These are phyloP conservation scores for Lampris megalopsis DNA, from an alignment of 2,113 vertebrate genomes.

Conservation along the genomic window DNA sequence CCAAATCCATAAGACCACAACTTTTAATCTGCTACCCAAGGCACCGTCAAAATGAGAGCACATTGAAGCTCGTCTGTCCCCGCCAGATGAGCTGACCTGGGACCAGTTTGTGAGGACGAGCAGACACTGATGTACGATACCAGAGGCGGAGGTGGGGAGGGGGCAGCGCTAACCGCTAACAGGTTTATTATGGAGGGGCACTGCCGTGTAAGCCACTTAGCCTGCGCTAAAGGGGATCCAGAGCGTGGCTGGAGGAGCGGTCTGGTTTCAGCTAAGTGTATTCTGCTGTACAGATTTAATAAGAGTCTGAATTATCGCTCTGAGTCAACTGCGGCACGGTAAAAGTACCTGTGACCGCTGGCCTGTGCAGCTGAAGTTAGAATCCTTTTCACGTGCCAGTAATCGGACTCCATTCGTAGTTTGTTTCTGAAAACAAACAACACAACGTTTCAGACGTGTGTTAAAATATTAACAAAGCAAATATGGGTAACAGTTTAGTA, in stretches of 20 bases:
- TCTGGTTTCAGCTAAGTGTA: slow-evolving; percentile 15
- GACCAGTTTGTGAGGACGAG: not conserved
- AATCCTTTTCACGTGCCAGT: too few species aligned
- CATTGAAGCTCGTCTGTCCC: too few species aligned
- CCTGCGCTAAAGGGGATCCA: not conserved
- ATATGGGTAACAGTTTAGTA: too few species aligned
- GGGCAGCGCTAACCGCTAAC: not conserved
- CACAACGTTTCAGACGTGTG: too few species aligned
- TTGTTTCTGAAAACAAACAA: too few species aligned
- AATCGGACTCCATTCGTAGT: too few species aligned
- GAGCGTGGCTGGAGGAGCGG: not conserved
- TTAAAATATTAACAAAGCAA: too few species aligned
- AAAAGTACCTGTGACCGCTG: not conserved
- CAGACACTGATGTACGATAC: not conserved
- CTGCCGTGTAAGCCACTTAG: slow-evolving; percentile 5
- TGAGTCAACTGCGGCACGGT: not conserved
- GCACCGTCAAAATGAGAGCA: too few species aligned
- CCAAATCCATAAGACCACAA: too few species aligned
- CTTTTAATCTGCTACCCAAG: too few species aligned
- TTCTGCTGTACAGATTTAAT: not conserved
- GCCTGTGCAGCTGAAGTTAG: not conserved
- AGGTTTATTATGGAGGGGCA: slow-evolving; percentile 2
- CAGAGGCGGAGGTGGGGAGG: not conserved
- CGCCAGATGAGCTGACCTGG: too few species aligned
- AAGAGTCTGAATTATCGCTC: not conserved